These are phyloP conservation scores for Silurus lanzhouensis DNA, from an alignment of 2,797 vertebrate species.

Conservation along the genomic window DNA sequence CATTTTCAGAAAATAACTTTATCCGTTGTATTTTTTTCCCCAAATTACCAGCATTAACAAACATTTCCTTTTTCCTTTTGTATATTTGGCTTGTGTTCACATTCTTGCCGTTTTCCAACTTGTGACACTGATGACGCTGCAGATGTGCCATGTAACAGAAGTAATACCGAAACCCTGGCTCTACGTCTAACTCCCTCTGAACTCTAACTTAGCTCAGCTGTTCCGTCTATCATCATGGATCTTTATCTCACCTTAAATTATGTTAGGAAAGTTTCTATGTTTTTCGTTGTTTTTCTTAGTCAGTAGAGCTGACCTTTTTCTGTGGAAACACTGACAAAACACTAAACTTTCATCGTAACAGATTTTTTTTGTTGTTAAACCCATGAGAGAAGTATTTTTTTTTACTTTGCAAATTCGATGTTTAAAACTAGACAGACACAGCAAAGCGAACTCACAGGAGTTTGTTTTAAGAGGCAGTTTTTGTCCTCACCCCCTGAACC, in stretches of 20 bases:
- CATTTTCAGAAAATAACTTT: no score
- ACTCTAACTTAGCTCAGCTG: background rate
- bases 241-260: constrained; percentile 1
- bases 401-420: background rate
- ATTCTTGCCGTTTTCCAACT: background rate
- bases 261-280: background rate
- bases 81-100: background rate
- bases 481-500: constrained; percentile 84
- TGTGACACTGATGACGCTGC: background rate
- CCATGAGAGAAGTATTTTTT: background rate
- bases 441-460: constrained; percentile 64
- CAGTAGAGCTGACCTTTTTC: background rate
- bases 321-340: constrained; percentile 9
- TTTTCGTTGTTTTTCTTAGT: background rate
- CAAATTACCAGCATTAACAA: no score
- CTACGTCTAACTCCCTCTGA: background rate
- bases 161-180: background rate
- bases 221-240: constrained; percentile 12
- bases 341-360: background rate
- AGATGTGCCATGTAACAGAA: background rate
- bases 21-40: no score
- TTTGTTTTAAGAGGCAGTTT: constrained; percentile 88
- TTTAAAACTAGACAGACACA: constrained; percentile 41
- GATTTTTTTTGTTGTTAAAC: background rate
- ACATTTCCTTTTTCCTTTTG: background rate